Base-by-base conservation (phyloP, 1,140 invertebrate genomes). In the Drosophila willistoni region DNA sequence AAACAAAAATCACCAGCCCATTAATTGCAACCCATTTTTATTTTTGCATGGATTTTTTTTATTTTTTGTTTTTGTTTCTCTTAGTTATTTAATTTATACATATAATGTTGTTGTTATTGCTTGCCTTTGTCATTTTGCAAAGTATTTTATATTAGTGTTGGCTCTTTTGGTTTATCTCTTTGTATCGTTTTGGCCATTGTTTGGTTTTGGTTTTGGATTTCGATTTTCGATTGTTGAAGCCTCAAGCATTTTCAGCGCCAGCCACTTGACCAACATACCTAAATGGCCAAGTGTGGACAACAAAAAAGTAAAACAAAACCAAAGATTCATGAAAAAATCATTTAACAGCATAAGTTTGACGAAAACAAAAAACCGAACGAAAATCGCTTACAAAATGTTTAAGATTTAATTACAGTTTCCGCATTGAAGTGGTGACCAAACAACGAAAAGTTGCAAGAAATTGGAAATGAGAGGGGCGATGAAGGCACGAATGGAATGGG, bases 321-420 rank as follows among this genome's bases (percentile, higher is more conserved):
- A 39, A 39, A 39, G 36, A 39, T 39, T 39, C 36, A 71, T 59
- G 39, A 56, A 81, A 76, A 76, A 74, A 82, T 63, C 72, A 73
- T 71, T 83, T 83, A 83, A 76, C 61, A 70, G 70, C 60, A 14
- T 63, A 68, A 63, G 54, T 62, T 68, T 65, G 64, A 68, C 64
- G 67, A 78, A 71, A 54, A 51, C 64, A 69, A 75, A 70, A 63
- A 29, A 29, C 5, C 29, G 29, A 29, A 29, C 68, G 54, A 77
- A 87, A 84, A 89, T 84, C 73, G 81, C 70, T 87, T 87, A 87
- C 84, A 87, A 87, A 80, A 87, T 89, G 74, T 60, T 87, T 89
- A 87, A 83, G 89, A 67, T 72, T 67, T 80, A 87, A 87, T 87
- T 87, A 87, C 84, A 84, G 77, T 81, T 87, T 87, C 84, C 84